Percentiles rank a stretch among this genome's conserved stretches.
These are phyloP conservation scores for Tenthredo distinguenda DNA, from an alignment of 2,888 invertebrate species.

Conservation along the genomic window DNA sequence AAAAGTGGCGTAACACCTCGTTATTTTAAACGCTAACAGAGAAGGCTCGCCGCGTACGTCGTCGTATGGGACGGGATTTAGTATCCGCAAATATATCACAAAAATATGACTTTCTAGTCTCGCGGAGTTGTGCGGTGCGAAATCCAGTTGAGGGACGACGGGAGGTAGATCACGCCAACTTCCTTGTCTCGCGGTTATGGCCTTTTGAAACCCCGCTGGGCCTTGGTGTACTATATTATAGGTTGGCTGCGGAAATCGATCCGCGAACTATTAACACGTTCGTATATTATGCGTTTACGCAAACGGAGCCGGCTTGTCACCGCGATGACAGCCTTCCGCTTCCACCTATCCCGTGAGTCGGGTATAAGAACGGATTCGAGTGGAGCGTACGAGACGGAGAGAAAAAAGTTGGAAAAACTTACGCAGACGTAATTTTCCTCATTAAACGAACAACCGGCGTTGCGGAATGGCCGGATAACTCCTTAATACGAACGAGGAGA, in stretches of 20 bases:
- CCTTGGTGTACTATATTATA: neutral
- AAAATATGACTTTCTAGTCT: constrained; percentile 48
- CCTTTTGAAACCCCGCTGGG: constrained; percentile 25
- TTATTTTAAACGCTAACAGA: constrained; percentile 5
- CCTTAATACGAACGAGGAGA: neutral
- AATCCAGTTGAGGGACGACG: neutral
- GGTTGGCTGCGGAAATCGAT: neutral
- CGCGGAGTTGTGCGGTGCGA: no score
- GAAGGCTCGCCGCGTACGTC: no score
- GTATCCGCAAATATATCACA: constrained; percentile 29
- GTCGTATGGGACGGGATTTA: neutral
- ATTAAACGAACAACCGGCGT: constrained; percentile 11
- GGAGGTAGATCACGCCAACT: neutral
- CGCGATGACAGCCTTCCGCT: neutral
- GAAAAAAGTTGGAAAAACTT: constrained; percentile 5
- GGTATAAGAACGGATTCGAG: no score
- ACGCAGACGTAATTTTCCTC: neutral
- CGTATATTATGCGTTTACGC: neutral
- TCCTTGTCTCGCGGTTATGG: constrained; percentile 5
- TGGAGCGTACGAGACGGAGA: no score
- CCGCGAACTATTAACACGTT: neutral
- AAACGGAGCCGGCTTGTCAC: neutral
- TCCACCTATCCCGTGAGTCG: neutral
- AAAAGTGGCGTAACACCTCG: constrained; percentile 46
- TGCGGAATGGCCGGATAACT: neutral